These are phyloP conservation scores for Pseudomyrmex flavicornis DNA, from an alignment of 1,140 invertebrate species.

Conservation along the genomic window DNA sequence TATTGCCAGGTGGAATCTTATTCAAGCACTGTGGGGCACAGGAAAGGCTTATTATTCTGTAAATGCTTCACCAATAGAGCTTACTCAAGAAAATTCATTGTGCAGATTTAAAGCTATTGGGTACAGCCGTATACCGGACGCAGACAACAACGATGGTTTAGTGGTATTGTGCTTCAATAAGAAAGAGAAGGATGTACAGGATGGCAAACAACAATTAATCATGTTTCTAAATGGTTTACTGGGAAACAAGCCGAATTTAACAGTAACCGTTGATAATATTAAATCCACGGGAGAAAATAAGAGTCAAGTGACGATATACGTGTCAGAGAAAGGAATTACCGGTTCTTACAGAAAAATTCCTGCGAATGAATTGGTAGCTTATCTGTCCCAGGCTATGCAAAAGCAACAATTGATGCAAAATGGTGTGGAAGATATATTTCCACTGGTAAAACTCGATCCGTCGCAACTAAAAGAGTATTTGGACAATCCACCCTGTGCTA, in stretches of 20 bases:
- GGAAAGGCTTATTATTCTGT: slow-evolving; percentile 93
- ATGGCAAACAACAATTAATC: slow-evolving; percentile 90
- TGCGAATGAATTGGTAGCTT: slow-evolving; percentile 90
- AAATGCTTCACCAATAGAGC: slow-evolving; percentile 90
- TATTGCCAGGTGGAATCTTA: slow-evolving; percentile 96
- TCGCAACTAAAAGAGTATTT: slow-evolving; percentile 95
- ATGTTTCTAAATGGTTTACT: slow-evolving; percentile 89
- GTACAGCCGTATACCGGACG: slow-evolving; percentile 93
- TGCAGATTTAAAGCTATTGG: slow-evolving; percentile 97
- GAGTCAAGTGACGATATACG: slow-evolving; percentile 92
- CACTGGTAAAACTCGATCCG: slow-evolving; percentile 89
- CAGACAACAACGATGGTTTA: slow-evolving; percentile 94
- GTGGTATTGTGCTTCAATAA: slow-evolving; percentile 94
- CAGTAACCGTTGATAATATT: slow-evolving; percentile 91
- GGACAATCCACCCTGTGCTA: slow-evolving; percentile 93
- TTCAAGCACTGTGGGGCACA: slow-evolving; percentile 97
- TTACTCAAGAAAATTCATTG: slow-evolving; percentile 95
- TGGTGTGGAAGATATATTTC: slow-evolving; percentile 87
- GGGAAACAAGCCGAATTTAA: slow-evolving; percentile 93
- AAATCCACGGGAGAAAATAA: slow-evolving; percentile 91
- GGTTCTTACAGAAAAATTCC: slow-evolving; percentile 89
- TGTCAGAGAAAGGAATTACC: slow-evolving; percentile 91
- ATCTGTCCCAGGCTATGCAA: slow-evolving; percentile 88
- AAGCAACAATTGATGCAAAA: slow-evolving; percentile 90
- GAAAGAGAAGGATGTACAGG: slow-evolving; percentile 90